Conservation (phyloP, 2,113 vertebrate species). For the Cebidichthys violaceus region DNA sequence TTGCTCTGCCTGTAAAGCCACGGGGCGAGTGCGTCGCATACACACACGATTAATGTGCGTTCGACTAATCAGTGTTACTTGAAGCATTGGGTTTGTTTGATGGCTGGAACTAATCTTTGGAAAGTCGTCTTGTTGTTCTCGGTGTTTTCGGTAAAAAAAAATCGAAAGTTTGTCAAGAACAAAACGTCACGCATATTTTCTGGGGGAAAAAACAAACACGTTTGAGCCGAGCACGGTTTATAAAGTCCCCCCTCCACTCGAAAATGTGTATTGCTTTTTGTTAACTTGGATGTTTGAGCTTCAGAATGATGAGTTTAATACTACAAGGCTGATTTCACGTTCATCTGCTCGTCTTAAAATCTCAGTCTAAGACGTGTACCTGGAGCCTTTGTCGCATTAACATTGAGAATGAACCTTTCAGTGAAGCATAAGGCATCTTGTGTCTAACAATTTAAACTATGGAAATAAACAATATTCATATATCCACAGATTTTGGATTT, state of each 20-base stretch:
- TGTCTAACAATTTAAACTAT: background rate
- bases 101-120: conserved; percentile 44
- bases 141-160: background rate
- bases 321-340: background rate
- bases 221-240: background rate
- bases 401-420: no score
- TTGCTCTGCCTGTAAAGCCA: no score
- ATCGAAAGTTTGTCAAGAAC: conserved; percentile 40
- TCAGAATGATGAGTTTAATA: background rate
- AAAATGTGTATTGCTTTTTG: background rate
- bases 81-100: conserved; percentile 49
- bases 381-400: no score
- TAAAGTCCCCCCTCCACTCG: no score
- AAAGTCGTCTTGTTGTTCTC: conserved; percentile 20
- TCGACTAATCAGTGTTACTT: background rate
- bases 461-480: background rate
- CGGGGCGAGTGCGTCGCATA: no score
- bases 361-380: background rate
- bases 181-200: conserved; percentile 18
- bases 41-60: no score
- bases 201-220: background rate
- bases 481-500: background rate
- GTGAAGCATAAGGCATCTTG: background rate
- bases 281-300: background rate
- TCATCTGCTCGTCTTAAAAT: background rate